Conservation (phyloP, 2,888 invertebrate species). For the Nephrocerus scutellatus region DNA sequence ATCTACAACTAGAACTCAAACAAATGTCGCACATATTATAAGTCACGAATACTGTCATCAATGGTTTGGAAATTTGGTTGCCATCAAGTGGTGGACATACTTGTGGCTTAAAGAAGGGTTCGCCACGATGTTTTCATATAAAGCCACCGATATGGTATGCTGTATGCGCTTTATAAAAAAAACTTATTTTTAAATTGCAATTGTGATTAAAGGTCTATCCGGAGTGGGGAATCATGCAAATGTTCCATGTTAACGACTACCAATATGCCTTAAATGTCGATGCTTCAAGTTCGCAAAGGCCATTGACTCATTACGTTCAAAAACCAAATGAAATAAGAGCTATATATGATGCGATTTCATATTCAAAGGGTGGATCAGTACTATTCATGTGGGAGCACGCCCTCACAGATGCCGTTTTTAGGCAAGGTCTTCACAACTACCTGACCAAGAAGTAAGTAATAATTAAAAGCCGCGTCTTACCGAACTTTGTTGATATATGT, state of each 20-base stretch:
- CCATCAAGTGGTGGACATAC: conserved; percentile 63
- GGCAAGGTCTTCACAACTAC: conserved; percentile 36
- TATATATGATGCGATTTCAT: conserved; percentile 79
- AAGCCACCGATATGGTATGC: conserved; percentile 34
- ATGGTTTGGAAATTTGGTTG: conserved; percentile 74
- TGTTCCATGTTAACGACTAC: conserved; percentile 66
- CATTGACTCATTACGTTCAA: conserved; percentile 72
- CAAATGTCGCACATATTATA: conserved; percentile 51
- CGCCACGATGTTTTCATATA: conserved; percentile 38
- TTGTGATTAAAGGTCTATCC: conserved; percentile 55
- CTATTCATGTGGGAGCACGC: conserved; percentile 42
- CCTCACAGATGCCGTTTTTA: conserved; percentile 36
- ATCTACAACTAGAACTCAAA: conserved; percentile 36
- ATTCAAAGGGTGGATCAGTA: conserved; percentile 75
- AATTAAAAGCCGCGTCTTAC: too few relatives aligned
- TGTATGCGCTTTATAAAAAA: too few relatives aligned
- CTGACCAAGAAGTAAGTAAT: conserved; percentile 33
- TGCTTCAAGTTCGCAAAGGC: conserved; percentile 67
- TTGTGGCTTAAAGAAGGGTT: conserved; percentile 72
- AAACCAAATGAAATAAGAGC: conserved; percentile 76
- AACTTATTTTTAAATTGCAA: too few relatives aligned
- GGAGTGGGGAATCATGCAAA: conserved; percentile 67
- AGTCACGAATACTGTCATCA: conserved; percentile 61
- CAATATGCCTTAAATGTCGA: conserved; percentile 68
- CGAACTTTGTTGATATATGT: background rate